phyloP scores from a whole-genome alignment of 2,888 invertebrate species.

The Dinocampus coccinellae region DNA sequence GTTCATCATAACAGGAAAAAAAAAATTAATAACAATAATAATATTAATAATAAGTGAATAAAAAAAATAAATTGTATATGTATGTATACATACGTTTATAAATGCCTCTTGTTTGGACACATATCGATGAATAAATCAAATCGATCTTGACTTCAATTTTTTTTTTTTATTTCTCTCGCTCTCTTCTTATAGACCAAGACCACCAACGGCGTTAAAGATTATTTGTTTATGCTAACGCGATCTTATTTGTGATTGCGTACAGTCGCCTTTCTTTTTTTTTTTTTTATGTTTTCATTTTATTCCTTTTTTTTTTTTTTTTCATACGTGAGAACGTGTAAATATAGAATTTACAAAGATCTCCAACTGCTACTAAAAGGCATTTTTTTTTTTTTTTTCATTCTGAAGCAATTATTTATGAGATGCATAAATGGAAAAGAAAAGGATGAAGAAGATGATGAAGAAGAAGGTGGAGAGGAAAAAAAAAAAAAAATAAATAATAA shows the following conservation, averaged over 20 bases:
- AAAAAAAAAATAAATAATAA: not conserved
- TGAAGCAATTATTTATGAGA: conserved; percentile 34
- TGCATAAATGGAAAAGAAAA: conserved; percentile 22
- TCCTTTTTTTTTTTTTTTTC: not conserved
- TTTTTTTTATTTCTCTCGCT: not conserved
- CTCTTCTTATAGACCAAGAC: not conserved
- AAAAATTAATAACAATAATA: not conserved
- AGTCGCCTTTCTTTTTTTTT: conserved; percentile 10
- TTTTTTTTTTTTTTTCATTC: conserved; percentile 12
- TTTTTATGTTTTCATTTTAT: conserved; percentile 1
- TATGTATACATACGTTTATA: not conserved
- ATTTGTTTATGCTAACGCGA: conserved; percentile 20
- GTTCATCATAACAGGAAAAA: conserved; percentile 4
- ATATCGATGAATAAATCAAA: conserved; percentile 31
- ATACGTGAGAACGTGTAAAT: conserved; percentile 8
- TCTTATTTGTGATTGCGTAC: not conserved
- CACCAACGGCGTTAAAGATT: conserved; percentile 15
- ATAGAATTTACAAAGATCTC: conserved; percentile 12
- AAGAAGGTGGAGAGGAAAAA: not conserved
- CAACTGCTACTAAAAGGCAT: not conserved
- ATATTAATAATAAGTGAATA: too few species aligned
- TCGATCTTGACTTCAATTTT: not conserved
- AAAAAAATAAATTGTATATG: conserved; percentile 1
- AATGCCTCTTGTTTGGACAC: conserved; percentile 9
- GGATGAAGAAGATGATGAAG: too few species aligned